Evolutionary conservation across 2,888 invertebrate species (phyloP).

Genomic region (Agrochola lota): DNA sequence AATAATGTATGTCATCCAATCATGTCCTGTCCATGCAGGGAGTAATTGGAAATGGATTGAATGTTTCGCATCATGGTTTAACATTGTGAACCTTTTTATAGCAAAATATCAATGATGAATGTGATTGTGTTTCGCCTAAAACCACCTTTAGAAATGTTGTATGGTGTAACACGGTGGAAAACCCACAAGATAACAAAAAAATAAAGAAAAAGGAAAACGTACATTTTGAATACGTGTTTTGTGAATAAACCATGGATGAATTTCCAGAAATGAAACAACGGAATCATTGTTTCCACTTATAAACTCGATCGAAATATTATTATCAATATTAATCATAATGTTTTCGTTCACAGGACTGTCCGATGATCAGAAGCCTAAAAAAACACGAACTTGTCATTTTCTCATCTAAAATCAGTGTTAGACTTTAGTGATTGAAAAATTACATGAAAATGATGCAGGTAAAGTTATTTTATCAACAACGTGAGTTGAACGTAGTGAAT

Average conservation of each 20-base stretch:
- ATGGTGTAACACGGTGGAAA: neutral
- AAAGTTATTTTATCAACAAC: slow-evolving; percentile 79
- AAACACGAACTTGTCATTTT: slow-evolving; percentile 74
- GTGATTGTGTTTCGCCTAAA: slow-evolving; percentile 9
- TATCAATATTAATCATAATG: slow-evolving; percentile 8
- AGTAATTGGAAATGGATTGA: slow-evolving; percentile 61
- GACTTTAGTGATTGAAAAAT: slow-evolving; percentile 80
- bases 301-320: neutral
- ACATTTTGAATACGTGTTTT: neutral
- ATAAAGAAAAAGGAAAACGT: too few relatives aligned
- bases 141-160: neutral
- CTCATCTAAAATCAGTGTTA: slow-evolving; percentile 85
- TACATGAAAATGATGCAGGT: slow-evolving; percentile 79
- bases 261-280: neutral
- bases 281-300: neutral
- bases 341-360: slow-evolving; percentile 79
- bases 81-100: slow-evolving; percentile 43
- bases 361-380: slow-evolving; percentile 81
- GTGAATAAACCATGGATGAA: neutral
- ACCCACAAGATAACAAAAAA: neutral
- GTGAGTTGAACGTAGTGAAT: slow-evolving; percentile 84
- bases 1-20: slow-evolving; percentile 46
- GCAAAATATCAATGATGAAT: slow-evolving; percentile 34
- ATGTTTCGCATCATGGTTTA: slow-evolving; percentile 47
- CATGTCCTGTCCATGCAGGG: slow-evolving; percentile 45